Conservation (phyloP, 2,888 invertebrate species). For the Drosophila diplacantha region DNA sequence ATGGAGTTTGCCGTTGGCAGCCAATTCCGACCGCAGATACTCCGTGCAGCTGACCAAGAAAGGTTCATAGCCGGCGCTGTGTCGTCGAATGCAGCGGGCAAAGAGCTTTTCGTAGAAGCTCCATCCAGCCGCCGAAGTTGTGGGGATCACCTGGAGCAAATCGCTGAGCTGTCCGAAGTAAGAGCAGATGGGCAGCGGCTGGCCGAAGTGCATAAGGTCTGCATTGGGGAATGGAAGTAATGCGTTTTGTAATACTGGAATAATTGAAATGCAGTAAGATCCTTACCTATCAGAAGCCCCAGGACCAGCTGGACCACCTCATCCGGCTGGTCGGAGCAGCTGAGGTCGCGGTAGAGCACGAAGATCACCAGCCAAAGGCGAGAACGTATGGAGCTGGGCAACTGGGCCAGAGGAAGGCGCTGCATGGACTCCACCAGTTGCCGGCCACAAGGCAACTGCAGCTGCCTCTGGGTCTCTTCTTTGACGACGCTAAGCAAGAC, state of each 20-base stretch:
- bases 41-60: constrained; percentile 56
- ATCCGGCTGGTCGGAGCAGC: constrained; percentile 24
- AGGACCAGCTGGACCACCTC: constrained; percentile 49
- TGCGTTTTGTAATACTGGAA: background rate
- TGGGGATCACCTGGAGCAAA: constrained; percentile 64
- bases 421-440: constrained; percentile 54
- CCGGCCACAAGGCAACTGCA: constrained; percentile 31
- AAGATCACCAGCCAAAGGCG: constrained; percentile 69
- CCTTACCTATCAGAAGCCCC: constrained; percentile 48
- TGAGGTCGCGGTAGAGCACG: constrained; percentile 68
- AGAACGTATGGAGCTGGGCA: constrained; percentile 59
- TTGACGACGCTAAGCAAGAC: constrained; percentile 9
- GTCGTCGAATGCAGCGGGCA: constrained; percentile 51
- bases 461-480: constrained; percentile 27
- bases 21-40: constrained; percentile 46
- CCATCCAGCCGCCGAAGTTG: constrained; percentile 40
- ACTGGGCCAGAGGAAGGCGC: constrained; percentile 65
- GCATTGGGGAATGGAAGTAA: background rate
- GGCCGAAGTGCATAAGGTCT: constrained; percentile 75
- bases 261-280: background rate
- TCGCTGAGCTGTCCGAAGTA: constrained; percentile 57
- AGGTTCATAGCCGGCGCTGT: constrained; percentile 58
- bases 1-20: constrained; percentile 20
- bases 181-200: constrained; percentile 66
- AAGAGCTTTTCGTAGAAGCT: constrained; percentile 73